Evolutionary conservation across 2,113 vertebrate genomes (phyloP).

Genomic region (Albula goreensis): DNA sequence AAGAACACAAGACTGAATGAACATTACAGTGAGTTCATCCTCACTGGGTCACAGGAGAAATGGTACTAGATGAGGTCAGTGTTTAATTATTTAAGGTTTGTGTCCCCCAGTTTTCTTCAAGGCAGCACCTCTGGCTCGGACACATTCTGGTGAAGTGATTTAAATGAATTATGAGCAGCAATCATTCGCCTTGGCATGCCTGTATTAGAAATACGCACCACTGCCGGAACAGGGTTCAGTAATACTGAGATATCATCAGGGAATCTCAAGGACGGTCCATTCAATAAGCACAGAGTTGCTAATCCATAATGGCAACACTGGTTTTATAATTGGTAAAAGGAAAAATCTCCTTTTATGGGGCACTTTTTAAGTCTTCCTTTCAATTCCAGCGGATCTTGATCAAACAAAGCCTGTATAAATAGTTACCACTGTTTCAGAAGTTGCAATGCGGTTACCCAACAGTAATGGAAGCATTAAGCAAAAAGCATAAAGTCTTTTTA

Average conservation of each 20-base stretch:
- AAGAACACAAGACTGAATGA: not conserved
- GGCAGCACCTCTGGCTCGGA: not conserved
- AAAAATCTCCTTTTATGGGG: not conserved
- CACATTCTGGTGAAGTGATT: not conserved
- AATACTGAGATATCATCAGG: not conserved
- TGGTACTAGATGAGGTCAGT: not conserved
- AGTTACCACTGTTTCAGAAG: not conserved
- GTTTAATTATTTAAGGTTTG: constrained; percentile 1
- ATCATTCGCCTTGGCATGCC: not conserved
- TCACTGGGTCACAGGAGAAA: not conserved
- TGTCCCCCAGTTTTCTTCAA: not conserved
- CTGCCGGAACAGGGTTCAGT: not conserved
- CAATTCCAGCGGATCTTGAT: not conserved
- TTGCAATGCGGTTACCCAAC: not conserved
- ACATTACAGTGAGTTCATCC: not conserved
- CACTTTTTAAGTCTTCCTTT: not conserved
- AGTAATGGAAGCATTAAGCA: not conserved
- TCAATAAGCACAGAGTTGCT: not conserved
- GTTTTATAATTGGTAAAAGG: not conserved
- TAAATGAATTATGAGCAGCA: constrained; percentile 12
- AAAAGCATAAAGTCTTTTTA: not conserved
- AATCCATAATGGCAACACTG: not conserved
- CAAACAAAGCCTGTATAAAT: not conserved
- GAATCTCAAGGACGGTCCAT: not conserved
- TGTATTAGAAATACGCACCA: not conserved